Conservation (phyloP, 2,888 invertebrate species). For the Drosophila pseudotalamancana region DNA sequence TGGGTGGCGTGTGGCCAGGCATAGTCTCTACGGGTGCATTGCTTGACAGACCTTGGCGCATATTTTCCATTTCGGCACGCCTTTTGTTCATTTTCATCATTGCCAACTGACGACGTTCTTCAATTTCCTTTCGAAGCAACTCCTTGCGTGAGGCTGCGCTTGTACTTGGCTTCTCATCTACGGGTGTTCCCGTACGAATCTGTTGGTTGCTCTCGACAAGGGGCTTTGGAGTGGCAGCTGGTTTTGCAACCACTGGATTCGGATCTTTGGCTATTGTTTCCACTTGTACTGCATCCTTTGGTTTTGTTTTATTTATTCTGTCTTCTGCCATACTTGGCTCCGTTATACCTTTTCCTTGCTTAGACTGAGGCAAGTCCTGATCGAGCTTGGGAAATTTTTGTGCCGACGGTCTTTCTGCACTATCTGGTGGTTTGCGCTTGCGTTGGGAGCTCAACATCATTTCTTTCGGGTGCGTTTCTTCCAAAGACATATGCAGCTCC, state of each 20-base stretch:
- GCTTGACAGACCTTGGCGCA: neutral
- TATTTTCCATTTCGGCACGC: slow-evolving; percentile 39
- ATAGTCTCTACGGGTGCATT: neutral
- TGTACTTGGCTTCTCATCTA: slow-evolving; percentile 56
- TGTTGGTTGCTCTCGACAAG: slow-evolving; percentile 7
- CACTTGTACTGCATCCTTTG: neutral
- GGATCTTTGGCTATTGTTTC: neutral
- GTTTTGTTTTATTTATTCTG: neutral
- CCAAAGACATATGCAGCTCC: slow-evolving; percentile 58
- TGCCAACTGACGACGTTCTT: slow-evolving; percentile 60
- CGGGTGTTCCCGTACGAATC: neutral
- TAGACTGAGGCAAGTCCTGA: neutral
- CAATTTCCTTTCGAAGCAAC: slow-evolving; percentile 57
- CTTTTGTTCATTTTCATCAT: slow-evolving; percentile 57
- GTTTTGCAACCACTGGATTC: neutral
- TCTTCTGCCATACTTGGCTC: neutral
- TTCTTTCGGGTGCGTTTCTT: slow-evolving; percentile 28
- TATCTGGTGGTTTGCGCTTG: slow-evolving; percentile 40
- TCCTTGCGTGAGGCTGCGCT: slow-evolving; percentile 52
- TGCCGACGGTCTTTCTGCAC: neutral
- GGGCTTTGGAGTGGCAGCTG: neutral
- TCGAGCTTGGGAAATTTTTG: slow-evolving; percentile 33
- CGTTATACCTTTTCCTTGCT: neutral
- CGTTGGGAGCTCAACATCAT: neutral
- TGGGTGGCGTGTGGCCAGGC: slow-evolving; percentile 1